A percentile compares a stretch with the other conserved stretches of the same genome.
Evolutionary conservation across 2,888 invertebrate genomes (phyloP).

Genomic region (Dynastes tityus): DNA sequence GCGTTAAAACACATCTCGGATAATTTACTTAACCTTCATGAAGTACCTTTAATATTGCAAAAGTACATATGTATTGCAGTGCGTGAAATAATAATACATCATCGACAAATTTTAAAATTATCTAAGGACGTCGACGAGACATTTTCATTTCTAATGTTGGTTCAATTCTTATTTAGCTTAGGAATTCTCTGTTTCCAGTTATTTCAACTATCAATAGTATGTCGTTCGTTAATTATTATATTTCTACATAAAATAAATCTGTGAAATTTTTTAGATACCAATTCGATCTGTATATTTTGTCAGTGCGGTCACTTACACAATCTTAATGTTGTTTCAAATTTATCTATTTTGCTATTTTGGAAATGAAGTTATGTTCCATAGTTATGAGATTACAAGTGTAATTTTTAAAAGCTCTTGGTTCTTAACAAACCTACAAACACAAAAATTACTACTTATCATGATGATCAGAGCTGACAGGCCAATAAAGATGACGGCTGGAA

Average conservation of each 20-base stretch:
- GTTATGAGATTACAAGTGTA: conserved; percentile 42
- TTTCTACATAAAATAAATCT: background rate
- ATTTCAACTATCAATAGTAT: conserved; percentile 55
- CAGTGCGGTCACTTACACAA: conserved; percentile 50
- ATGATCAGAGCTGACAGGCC: conserved; percentile 53
- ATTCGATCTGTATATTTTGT: conserved; percentile 48
- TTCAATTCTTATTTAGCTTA: conserved; percentile 53
- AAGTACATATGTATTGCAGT: conserved; percentile 39
- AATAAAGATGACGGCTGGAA: conserved; percentile 54
- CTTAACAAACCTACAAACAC: conserved; percentile 42
- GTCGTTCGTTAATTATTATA: background rate
- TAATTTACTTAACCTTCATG: conserved; percentile 3
- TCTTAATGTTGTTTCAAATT: conserved; percentile 52
- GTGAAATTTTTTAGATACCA: conserved; percentile 49
- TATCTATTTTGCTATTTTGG: conserved; percentile 55
- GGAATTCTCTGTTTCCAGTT: conserved; percentile 53
- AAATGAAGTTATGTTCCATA: conserved; percentile 53
- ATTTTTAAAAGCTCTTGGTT: conserved; percentile 49
- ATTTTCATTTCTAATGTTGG: conserved; percentile 51
- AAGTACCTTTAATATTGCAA: conserved; percentile 30
- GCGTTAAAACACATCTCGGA: background rate
- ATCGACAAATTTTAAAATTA: conserved; percentile 51
- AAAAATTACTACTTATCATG: conserved; percentile 52
- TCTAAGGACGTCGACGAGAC: conserved; percentile 52
- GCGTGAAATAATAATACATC: conserved; percentile 51